Conservation (phyloP, 2,113 vertebrate genomes). For the Urocynchramus pylzowi region DNA sequence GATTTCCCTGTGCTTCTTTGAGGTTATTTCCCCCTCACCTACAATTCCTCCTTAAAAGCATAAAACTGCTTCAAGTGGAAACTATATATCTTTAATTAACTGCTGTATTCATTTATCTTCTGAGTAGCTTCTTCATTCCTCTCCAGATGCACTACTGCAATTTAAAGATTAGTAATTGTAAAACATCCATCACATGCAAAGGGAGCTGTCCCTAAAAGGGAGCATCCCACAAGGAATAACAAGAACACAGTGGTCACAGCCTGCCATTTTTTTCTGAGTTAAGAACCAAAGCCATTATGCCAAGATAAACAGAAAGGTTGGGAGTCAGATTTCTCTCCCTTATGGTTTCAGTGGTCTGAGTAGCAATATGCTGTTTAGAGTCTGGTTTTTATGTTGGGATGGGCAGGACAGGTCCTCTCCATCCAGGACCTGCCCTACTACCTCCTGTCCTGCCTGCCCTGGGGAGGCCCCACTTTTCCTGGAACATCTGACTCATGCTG, state of each 20-base stretch:
- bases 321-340: neutral
- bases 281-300: neutral
- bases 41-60: neutral
- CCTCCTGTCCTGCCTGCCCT: neutral
- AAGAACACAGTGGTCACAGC: neutral
- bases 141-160: slow-evolving; percentile 18
- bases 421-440: neutral
- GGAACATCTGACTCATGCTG: neutral
- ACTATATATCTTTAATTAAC: slow-evolving; percentile 60
- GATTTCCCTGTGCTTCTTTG: neutral
- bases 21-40: neutral
- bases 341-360: neutral
- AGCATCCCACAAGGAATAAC: too few species aligned
- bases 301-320: neutral
- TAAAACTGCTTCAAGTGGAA: neutral
- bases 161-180: slow-evolving; percentile 65
- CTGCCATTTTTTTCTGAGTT: neutral
- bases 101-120: slow-evolving; percentile 64
- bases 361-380: neutral
- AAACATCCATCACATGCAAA: slow-evolving; percentile 60
- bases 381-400: neutral
- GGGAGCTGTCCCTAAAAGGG: slow-evolving; percentile 30
- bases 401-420: neutral
- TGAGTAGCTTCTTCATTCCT: slow-evolving; percentile 5
- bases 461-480: accelerated